Conservation (phyloP, 2,113 vertebrate species). For the Gadus macrocephalus region DNA sequence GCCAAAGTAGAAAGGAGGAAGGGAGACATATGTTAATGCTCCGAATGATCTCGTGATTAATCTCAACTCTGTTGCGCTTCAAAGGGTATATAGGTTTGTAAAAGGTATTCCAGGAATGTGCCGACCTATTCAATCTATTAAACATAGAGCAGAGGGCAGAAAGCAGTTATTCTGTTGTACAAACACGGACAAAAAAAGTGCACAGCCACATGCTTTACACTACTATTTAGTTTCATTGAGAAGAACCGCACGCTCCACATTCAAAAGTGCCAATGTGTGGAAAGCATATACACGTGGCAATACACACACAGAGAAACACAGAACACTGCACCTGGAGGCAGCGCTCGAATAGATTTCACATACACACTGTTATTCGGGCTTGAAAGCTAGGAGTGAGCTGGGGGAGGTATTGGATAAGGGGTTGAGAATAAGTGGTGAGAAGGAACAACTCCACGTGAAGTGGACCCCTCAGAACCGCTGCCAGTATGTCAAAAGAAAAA, state of each 20-base stretch:
- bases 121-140: not conserved
- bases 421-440: not conserved
- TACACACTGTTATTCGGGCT: conserved; percentile 42
- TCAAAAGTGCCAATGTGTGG: conserved; percentile 17
- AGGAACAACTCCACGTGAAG: not conserved
- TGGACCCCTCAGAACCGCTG: not conserved
- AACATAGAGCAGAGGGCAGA: not conserved
- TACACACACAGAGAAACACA: conserved; percentile 9
- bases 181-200: not conserved
- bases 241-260: not conserved
- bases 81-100: too few species aligned
- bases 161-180: not conserved
- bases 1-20: conserved; percentile 3
- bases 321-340: conserved; percentile 12
- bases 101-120: too few species aligned
- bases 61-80: too few species aligned
- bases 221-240: conserved; percentile 1
- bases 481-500: too few species aligned
- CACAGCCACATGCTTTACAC: conserved; percentile 40
- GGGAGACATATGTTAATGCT: conserved; percentile 2
- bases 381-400: not conserved
- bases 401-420: not conserved
- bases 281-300: conserved; percentile 7
- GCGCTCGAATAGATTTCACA: too few species aligned
- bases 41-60: not conserved